Evolutionary conservation across 1,140 invertebrate genomes (phyloP).

Genomic region (Drosophila pectinifera): DNA sequence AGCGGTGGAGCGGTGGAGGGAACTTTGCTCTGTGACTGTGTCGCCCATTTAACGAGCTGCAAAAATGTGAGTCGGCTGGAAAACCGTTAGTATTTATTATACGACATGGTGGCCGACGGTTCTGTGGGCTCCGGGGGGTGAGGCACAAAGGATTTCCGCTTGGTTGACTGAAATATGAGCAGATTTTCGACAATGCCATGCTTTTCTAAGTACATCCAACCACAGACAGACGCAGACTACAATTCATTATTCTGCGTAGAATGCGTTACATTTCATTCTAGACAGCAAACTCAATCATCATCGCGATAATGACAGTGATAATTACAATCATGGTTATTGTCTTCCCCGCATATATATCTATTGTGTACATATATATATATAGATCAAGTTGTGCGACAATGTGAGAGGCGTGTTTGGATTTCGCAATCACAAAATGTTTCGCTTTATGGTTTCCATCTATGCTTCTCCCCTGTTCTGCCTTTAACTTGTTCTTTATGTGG

Average conservation of each 20-base stretch:
- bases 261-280: constrained; percentile 65
- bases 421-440: constrained; percentile 70
- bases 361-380: constrained; percentile 39
- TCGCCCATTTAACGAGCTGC: constrained; percentile 80
- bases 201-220: constrained; percentile 20
- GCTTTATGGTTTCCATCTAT: constrained; percentile 52
- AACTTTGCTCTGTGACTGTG: constrained; percentile 42
- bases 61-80: constrained; percentile 60
- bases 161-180: constrained; percentile 79
- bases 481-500: constrained; percentile 24
- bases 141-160: constrained; percentile 77
- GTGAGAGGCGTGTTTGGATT: constrained; percentile 76
- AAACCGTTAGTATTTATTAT: constrained; percentile 51
- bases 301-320: constrained; percentile 57
- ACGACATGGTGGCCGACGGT: neutral
- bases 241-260: constrained; percentile 68
- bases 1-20: neutral
- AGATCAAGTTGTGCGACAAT: constrained; percentile 65
- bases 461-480: constrained; percentile 6
- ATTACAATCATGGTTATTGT: constrained; percentile 55
- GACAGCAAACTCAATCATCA: constrained; percentile 54
- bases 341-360: constrained; percentile 4
- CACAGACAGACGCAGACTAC: constrained; percentile 2
- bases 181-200: constrained; percentile 68
- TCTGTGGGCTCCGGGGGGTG: neutral